Evolutionary conservation across 2,113 vertebrate genomes (phyloP).

Genomic region (Oryzias celebensis): DNA sequence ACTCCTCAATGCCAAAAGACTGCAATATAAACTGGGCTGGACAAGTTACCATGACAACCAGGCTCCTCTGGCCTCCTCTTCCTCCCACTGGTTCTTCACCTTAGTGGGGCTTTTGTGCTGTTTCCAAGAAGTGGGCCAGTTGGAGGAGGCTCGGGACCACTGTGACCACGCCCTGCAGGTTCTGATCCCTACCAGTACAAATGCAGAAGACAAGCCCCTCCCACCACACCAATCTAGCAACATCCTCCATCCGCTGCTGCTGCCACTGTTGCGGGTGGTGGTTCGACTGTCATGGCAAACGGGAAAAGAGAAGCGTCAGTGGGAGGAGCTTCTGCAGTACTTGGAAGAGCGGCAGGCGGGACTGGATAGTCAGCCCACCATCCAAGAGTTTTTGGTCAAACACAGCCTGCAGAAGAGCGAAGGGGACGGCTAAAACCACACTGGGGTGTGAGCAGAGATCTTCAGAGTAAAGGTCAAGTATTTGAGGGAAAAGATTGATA

Average conservation of each 20-base stretch:
- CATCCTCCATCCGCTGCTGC: constrained; percentile 81
- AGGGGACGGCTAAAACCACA: constrained; percentile 23
- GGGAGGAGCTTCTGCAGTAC: constrained; percentile 82
- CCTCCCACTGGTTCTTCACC: constrained; percentile 82
- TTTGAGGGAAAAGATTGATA: not conserved
- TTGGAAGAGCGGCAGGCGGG: constrained; percentile 78
- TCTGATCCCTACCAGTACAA: constrained; percentile 38
- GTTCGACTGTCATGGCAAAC: constrained; percentile 91
- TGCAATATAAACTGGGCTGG: constrained; percentile 85
- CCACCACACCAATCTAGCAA: constrained; percentile 31
- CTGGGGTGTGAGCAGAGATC: not conserved
- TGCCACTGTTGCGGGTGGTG: constrained; percentile 84
- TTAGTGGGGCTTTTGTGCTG: constrained; percentile 85
- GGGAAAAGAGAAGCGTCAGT: constrained; percentile 86
- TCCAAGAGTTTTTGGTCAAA: constrained; percentile 88
- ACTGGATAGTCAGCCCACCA: constrained; percentile 76
- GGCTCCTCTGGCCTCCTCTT: constrained; percentile 20
- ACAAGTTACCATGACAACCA: constrained; percentile 41
- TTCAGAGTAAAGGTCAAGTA: constrained; percentile 1
- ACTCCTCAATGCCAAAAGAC: constrained; percentile 85
- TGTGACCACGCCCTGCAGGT: constrained; percentile 84
- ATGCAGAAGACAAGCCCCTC: constrained; percentile 44
- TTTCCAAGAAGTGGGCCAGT: constrained; percentile 87
- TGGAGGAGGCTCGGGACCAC: constrained; percentile 83
- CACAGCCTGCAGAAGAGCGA: constrained; percentile 78